Evolutionary conservation across 2,113 vertebrate genomes (phyloP), one percentile per base, ranked within the genome.

Genomic region (Onychostoma macrolepis): DNA sequence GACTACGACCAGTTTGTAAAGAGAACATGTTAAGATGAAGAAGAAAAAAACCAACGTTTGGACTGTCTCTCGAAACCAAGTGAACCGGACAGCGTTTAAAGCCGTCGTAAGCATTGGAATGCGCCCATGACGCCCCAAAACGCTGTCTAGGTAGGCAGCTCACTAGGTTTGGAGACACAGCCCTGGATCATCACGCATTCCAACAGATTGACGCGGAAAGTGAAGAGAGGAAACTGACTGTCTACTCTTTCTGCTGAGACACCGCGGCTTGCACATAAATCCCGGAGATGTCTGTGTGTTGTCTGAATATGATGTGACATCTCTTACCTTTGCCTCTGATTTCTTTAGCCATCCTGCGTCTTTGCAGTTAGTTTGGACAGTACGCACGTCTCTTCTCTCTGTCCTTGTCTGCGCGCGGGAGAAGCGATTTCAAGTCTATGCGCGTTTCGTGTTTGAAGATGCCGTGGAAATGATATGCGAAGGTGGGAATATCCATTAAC

Each of bases 281-380:
- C 94, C 93, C 90, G 90, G 26, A 75, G 65, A 38, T 43, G 9
- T 63, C 38, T 21, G 17, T 19, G 50, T 19, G 50, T 53, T 53
- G 50, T 53, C 17, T 53, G 50, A 53, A 50, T 21, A 6, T 21
- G 50, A 19, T 53, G 17, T 53, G 13, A 75, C 9, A 24, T 21
- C 69, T 24, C 92, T 92, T 92, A 95, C 95, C 95, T 93, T 78
- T 94, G 11, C 93, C 92, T 88, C 92, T 89, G 61, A 91, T 72
- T 82, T 95, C 94, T 85, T 92, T 94, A 87, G 95, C 93, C 95
- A 96, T 96, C 90, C 89, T 88, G 81, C 72, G 87, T 67, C 63
- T 85, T 88, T 76, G 87, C 87, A 50, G 86, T 89, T 58, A 90
- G 87, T 91, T 89, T 79, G 85, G 87, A 50, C 89, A 61, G 85